A percentile compares a stretch with the other conserved stretches of the same genome.
Conservation (phyloP, 2,888 invertebrate genomes). For the Panzeria rudis region DNA sequence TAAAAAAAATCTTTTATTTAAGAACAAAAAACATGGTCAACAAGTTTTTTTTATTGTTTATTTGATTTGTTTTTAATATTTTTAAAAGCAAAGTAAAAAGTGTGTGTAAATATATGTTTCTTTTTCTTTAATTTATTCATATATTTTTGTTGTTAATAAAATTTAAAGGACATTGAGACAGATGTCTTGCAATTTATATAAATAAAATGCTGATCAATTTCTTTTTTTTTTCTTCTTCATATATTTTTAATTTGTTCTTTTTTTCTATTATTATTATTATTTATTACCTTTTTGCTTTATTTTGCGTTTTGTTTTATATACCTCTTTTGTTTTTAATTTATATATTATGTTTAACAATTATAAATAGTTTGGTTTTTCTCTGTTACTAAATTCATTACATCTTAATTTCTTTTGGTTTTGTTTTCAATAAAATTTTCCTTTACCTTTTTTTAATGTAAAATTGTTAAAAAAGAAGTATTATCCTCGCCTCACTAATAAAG, state of each 20-base stretch:
- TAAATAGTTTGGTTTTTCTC: constrained; percentile 67
- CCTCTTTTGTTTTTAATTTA: constrained; percentile 36
- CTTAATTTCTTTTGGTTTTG: constrained; percentile 7
- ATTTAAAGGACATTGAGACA: constrained; percentile 66
- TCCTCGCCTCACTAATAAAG: constrained; percentile 34
- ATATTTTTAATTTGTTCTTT: not conserved
- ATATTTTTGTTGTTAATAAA: constrained; percentile 57
- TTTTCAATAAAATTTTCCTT: constrained; percentile 32
- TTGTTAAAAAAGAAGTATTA: constrained; percentile 13
- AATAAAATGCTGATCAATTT: constrained; percentile 54
- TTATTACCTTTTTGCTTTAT: constrained; percentile 16
- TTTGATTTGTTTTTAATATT: constrained; percentile 14
- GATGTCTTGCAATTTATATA: constrained; percentile 64
- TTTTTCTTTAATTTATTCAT: constrained; percentile 8
- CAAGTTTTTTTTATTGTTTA: constrained; percentile 47
- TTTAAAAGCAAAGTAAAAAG: constrained; percentile 55
- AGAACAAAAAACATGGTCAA: constrained; percentile 51
- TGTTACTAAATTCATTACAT: constrained; percentile 70
- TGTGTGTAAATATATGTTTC: constrained; percentile 62
- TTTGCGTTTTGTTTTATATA: constrained; percentile 38
- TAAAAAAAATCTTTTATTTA: constrained; percentile 40
- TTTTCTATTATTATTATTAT: not conserved
- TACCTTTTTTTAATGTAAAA: constrained; percentile 3
- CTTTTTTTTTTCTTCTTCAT: not conserved
- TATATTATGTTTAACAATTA: constrained; percentile 68